Percentiles rank a stretch among this genome's conserved stretches.
phyloP scores from a whole-genome alignment of 1,140 invertebrate genomes.

The Hermetia illucens region DNA sequence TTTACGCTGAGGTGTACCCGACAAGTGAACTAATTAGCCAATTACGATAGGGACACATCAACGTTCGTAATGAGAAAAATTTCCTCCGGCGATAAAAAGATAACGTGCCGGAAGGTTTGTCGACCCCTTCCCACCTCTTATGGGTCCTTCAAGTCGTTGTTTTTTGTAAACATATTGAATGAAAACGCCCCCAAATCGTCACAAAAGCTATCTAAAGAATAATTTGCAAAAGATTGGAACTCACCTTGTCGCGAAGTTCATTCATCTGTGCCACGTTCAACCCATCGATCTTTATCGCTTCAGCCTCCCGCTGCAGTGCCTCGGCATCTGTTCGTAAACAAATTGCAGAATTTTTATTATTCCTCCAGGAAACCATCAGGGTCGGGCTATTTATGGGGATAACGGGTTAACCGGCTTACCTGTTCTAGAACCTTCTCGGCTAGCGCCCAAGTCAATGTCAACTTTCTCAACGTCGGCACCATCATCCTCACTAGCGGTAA shows the following conservation, averaged over 20 bases:
- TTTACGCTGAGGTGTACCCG: too few relatives aligned
- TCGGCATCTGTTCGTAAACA: constrained; percentile 50
- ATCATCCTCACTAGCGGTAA: constrained; percentile 28
- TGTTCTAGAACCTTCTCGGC: constrained; percentile 69
- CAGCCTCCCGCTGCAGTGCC: constrained; percentile 76
- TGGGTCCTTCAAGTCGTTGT: too few relatives aligned
- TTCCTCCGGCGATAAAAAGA: too few relatives aligned
- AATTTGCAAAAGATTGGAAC: too few relatives aligned
- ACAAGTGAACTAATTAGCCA: too few relatives aligned
- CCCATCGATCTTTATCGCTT: constrained; percentile 93
- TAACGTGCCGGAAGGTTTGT: too few relatives aligned
- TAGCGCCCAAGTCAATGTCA: constrained; percentile 61
- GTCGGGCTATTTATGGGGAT: constrained; percentile 4
- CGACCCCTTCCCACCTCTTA: too few relatives aligned
- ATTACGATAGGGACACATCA: too few relatives aligned
- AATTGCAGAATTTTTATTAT: not conserved
- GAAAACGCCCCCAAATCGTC: too few relatives aligned
- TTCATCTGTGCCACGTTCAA: constrained; percentile 89
- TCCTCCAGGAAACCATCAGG: constrained; percentile 1
- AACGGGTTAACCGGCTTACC: constrained; percentile 35
- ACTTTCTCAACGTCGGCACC: constrained; percentile 39
- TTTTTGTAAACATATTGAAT: too few relatives aligned
- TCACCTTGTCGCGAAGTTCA: constrained; percentile 66
- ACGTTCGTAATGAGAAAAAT: too few relatives aligned
- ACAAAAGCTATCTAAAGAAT: too few relatives aligned